Base-by-base conservation (phyloP, 2,113 vertebrate species). In the Penelope pileata region DNA sequence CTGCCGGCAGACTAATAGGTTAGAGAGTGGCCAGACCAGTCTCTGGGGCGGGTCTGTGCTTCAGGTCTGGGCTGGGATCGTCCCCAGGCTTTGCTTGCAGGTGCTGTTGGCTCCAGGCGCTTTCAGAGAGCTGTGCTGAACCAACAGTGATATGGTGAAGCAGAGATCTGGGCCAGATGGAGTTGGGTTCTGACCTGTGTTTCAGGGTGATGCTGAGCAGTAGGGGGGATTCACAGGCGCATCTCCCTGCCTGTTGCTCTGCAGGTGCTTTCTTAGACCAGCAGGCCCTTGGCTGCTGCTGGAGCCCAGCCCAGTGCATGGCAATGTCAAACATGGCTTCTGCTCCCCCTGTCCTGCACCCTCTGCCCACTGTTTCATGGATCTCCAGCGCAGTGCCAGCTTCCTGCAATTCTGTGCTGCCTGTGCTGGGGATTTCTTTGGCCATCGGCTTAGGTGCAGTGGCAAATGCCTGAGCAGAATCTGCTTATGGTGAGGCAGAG, bases 391-490 rank as follows among this genome's bases (percentile, higher is more conserved):
- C 16, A 16, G 6, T 30, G 45, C 10, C 88, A 68, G 47, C 59
- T 80, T 83, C 80, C 63, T 83, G 50, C 56, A 38, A 14, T 86
- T 50, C 24, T 9, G 48, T 83, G 53, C 59, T 80, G 58, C 47
- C 30, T 59, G n/a, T 77, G 40, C 32, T 70, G 59, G 22, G 45
- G 17, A 27, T 80, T 83, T 83, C 47, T 81, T 62, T 8, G 3
- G 12, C 51, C 2, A 0, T 66, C 51, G 4, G 2, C 74, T 82
- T 47, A 18, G 1, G 18, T 26, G 69, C 0, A 0, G 16, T 34
- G 93, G 32, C 56, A 77, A 4, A 47, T 67, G 38, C 54, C 42
- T 88, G 76, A 48, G 36, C 7, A 36, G 54, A 76, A 70, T 62
- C 72, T 83, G 34, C 58, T 87, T 76, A 10, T 21, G 8, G 10